phyloP scores from a whole-genome alignment of 2,113 vertebrate species.

The Protobothrops mucrosquamatus region DNA sequence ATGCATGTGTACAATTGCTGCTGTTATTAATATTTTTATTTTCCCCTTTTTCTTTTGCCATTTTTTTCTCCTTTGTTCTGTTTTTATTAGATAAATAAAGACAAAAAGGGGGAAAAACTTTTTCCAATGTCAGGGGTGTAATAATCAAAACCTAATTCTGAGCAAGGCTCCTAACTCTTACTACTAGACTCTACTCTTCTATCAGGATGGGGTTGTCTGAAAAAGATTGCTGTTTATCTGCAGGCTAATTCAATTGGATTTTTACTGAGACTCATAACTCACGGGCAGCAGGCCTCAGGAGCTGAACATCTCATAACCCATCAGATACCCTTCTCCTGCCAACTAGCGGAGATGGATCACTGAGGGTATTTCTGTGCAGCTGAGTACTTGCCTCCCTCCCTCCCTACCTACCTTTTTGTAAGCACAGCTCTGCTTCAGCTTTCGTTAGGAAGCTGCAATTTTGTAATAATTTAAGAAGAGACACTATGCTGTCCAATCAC shows the following conservation, averaged over 20 bases:
- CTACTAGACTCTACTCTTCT: not conserved
- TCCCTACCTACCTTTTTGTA: not conserved
- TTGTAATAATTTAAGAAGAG: constrained; percentile 6
- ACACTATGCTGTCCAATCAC: constrained; percentile 2
- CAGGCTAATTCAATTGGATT: constrained; percentile 11
- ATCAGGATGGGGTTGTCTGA: not conserved
- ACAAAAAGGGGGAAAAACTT: not conserved
- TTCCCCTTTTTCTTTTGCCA: not conserved
- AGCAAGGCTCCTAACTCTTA: not conserved
- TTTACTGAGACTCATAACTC: constrained; percentile 13
- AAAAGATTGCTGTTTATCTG: not conserved
- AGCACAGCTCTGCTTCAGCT: not conserved
- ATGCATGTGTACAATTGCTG: not conserved
- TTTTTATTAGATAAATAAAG: not conserved
- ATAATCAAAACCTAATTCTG: not conserved
- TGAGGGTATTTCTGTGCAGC: not conserved
- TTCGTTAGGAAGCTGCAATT: not conserved
- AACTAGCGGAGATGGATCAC: not conserved
- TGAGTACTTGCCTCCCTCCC: not conserved
- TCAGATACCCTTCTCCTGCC: not conserved
- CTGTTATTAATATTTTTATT: not conserved
- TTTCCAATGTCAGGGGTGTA: not conserved
- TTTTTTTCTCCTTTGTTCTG: not conserved
- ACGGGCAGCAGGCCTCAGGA: not conserved
- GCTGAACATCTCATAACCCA: not conserved